A percentile compares a stretch with the other conserved stretches of the same genome.
phyloP scores from a whole-genome alignment of 2,797 vertebrate genomes.

The Chaetophractus vellerosus region DNA sequence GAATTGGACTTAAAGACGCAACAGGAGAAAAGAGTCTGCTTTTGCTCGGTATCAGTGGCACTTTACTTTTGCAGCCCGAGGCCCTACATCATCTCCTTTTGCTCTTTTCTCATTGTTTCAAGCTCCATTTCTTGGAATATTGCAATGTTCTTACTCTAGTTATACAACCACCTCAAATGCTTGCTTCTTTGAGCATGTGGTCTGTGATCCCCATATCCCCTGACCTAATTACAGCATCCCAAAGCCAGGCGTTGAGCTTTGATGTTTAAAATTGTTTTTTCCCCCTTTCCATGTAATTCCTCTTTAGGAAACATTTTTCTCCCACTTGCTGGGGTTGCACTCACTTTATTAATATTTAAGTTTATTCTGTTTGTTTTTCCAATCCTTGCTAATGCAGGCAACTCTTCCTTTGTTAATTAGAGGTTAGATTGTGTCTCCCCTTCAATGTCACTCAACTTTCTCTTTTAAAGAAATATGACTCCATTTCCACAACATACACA shows the following conservation, averaged over 20 bases:
- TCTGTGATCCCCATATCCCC: neutral
- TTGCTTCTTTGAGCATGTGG: neutral
- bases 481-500: neutral
- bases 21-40: too few species aligned
- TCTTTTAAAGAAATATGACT: slow-evolving; percentile 2
- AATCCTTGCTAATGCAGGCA: neutral
- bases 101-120: too few species aligned
- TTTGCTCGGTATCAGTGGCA: too few species aligned
- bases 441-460: neutral
- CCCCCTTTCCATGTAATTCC: neutral
- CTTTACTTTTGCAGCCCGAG: neutral
- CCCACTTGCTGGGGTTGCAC: neutral
- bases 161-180: neutral
- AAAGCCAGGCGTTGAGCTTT: neutral
- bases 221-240: neutral
- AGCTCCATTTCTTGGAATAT: neutral
- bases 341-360: neutral
- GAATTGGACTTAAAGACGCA: too few species aligned
- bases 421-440: neutral
- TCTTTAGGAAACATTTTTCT: neutral
- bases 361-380: slow-evolving; percentile 36
- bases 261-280: neutral
- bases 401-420: slow-evolving; percentile 16
- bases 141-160: neutral
- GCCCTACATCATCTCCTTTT: neutral